Evolutionary conservation across 2,888 invertebrate genomes (phyloP), one percentile per base, ranked within the genome.

Genomic region (Drosophila tripunctata): DNA sequence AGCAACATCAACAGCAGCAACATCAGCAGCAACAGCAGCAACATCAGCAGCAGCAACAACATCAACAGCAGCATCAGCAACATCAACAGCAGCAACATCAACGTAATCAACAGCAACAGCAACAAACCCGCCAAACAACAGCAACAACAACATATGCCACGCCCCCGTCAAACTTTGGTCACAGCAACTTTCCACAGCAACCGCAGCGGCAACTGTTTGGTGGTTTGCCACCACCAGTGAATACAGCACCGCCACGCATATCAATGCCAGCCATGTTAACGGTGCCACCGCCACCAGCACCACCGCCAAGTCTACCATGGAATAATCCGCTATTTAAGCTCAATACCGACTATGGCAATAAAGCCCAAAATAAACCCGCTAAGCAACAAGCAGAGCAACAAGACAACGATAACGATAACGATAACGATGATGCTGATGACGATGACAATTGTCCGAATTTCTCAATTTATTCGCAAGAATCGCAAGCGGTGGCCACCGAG

Each of bases 361-460:
- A n/a, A n/a, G n/a, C n/a, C n/a, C n/a, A n/a, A n/a, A n/a, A n/a
- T n/a, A n/a, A n/a, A n/a, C n/a, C n/a, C n/a, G n/a, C n/a, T n/a
- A n/a, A n/a, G n/a, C n/a, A n/a, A n/a, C n/a, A n/a, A n/a, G n/a
- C n/a, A n/a, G n/a, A n/a, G n/a, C n/a, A n/a, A n/a, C n/a, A n/a
- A n/a, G n/a, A n/a, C n/a, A n/a, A n/a, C n/a, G n/a, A n/a, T n/a
- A n/a, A n/a, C n/a, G n/a, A 44, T 10, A 7, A 30, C 41, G 88
- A 90, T 38, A 93, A 92, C 63, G 92, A 92, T 64, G 35, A 58
- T 3, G 91, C 91, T 10, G 89, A 93, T 2, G 92, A 93, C n/a
- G 93, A 93, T 14, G 95, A 95, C 1, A 95, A 95, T 78, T 96
- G 96, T 90, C 96, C 96, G 3, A 96, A 96, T 90, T 96, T 96